These are phyloP conservation scores for Napeogenes sylphis DNA, from an alignment of 2,888 invertebrate genomes.

Conservation along the genomic window DNA sequence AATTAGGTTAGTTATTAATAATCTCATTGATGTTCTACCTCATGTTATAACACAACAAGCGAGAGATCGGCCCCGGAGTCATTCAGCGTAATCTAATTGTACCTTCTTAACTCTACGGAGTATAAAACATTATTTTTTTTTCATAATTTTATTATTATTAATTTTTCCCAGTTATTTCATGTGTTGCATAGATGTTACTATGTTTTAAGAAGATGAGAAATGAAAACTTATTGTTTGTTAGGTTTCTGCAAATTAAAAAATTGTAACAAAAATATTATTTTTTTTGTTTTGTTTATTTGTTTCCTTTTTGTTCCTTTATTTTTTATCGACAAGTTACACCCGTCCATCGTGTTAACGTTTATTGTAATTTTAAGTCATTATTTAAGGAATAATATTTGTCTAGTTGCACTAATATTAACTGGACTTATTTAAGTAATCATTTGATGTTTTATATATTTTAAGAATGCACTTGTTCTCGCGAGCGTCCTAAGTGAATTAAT, in stretches of 20 bases:
- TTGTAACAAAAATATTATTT: slow-evolving; percentile 72
- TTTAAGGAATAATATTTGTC: slow-evolving; percentile 65
- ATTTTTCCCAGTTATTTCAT: slow-evolving; percentile 74
- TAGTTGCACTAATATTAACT: slow-evolving; percentile 67
- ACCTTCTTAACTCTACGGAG: slow-evolving; percentile 76
- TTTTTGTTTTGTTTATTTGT: slow-evolving; percentile 63
- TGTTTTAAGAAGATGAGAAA: slow-evolving; percentile 75
- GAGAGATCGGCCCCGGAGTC: slow-evolving; percentile 61
- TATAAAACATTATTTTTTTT: slow-evolving; percentile 69
- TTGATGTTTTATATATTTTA: slow-evolving; percentile 68
- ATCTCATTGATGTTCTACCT: slow-evolving; percentile 74
- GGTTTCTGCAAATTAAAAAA: slow-evolving; percentile 78
- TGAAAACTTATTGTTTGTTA: slow-evolving; percentile 78
- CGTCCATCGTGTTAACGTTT: slow-evolving; percentile 76
- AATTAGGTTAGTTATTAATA: slow-evolving; percentile 68
- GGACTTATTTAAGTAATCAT: slow-evolving; percentile 60
- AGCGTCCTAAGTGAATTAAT: slow-evolving; percentile 38
- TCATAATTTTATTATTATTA: slow-evolving; percentile 66
- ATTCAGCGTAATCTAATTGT: slow-evolving; percentile 69
- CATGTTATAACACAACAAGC: slow-evolving; percentile 48
- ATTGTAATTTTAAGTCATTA: slow-evolving; percentile 70
- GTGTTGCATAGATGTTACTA: slow-evolving; percentile 80
- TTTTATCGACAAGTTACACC: slow-evolving; percentile 73
- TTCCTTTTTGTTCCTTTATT: slow-evolving; percentile 43
- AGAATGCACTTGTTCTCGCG: slow-evolving; percentile 58